A percentile compares a stretch with the other conserved stretches of the same genome.
These are phyloP conservation scores for Periparus ater DNA, from an alignment of 2,797 vertebrate species.

Conservation along the genomic window DNA sequence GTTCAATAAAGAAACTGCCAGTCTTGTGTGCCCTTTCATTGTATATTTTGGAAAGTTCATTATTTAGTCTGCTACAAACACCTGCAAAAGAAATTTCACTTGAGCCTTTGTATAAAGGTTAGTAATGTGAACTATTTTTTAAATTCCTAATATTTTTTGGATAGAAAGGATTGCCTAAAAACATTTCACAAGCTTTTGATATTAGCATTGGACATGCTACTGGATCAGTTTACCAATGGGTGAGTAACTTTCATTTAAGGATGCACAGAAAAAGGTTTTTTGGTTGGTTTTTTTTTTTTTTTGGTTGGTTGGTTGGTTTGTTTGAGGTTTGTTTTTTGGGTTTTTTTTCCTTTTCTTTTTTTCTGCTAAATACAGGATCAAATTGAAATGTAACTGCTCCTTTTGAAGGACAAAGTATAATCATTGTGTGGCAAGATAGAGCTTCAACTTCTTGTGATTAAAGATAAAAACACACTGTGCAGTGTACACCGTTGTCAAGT, in stretches of 20 bases:
- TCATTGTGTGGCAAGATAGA: conserved; percentile 17
- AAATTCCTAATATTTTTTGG: conserved; percentile 62
- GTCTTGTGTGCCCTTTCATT: conserved; percentile 66
- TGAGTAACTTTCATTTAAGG: conserved; percentile 63
- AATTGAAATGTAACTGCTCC: conserved; percentile 22
- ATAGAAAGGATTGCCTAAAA: conserved; percentile 76
- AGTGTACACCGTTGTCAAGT: not conserved
- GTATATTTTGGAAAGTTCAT: conserved; percentile 64
- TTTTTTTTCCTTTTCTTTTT: not conserved
- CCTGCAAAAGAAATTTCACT: conserved; percentile 59
- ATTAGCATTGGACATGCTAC: conserved; percentile 32
- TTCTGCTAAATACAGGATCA: conserved; percentile 31
- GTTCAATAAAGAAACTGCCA: conserved; percentile 77
- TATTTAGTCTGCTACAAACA: conserved; percentile 58
- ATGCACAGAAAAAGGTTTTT: conserved; percentile 1
- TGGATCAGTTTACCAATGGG: conserved; percentile 41
- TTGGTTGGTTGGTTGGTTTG: not conserved
- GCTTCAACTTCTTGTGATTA: conserved; percentile 22
- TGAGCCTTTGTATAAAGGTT: conserved; percentile 70
- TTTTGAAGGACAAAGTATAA: conserved; percentile 32
- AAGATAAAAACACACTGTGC: not conserved
- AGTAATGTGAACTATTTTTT: conserved; percentile 68
- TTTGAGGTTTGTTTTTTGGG: not conserved
- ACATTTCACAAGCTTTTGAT: conserved; percentile 74
- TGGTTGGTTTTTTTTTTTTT: not conserved